phyloP scores from a whole-genome alignment of 1,140 invertebrate species.

The Drosophila parabipectinata region DNA sequence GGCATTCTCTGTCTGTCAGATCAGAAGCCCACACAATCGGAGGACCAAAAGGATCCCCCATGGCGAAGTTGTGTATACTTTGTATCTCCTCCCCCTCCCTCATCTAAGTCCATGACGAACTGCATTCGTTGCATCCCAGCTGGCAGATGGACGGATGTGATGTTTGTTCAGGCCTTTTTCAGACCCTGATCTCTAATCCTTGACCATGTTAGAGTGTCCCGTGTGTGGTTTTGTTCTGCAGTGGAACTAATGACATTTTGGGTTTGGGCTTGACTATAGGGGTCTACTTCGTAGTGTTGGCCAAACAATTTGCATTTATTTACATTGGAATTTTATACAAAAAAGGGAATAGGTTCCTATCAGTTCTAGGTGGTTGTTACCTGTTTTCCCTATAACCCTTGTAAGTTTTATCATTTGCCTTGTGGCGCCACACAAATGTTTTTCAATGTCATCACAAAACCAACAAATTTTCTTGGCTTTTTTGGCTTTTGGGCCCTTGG shows the following conservation, averaged over 20 bases:
- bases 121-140: constrained; percentile 62
- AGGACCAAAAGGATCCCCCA: constrained; percentile 40
- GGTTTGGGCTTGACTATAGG: too few species aligned
- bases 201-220: not conserved
- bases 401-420: constrained; percentile 40
- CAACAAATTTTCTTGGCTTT: constrained; percentile 37
- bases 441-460: constrained; percentile 68
- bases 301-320: constrained; percentile 44
- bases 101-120: constrained; percentile 50
- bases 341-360: too few species aligned
- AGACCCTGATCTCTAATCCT: constrained; percentile 30
- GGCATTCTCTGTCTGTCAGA: constrained; percentile 6
- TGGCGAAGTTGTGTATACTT: constrained; percentile 8
- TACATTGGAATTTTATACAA: not conserved
- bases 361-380: not conserved
- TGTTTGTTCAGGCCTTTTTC: constrained; percentile 20
- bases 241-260: constrained; percentile 29
- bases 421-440: constrained; percentile 50
- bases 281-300: constrained; percentile 27
- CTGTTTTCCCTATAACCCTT: not conserved
- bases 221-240: constrained; percentile 22
- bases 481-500: constrained; percentile 44
- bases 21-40: constrained; percentile 22
- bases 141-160: constrained; percentile 26
- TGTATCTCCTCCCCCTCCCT: not conserved